These are phyloP conservation scores for Porites lobata DNA, from an alignment of 92 coral and sea anemone species.

Conservation along the genomic window DNA sequence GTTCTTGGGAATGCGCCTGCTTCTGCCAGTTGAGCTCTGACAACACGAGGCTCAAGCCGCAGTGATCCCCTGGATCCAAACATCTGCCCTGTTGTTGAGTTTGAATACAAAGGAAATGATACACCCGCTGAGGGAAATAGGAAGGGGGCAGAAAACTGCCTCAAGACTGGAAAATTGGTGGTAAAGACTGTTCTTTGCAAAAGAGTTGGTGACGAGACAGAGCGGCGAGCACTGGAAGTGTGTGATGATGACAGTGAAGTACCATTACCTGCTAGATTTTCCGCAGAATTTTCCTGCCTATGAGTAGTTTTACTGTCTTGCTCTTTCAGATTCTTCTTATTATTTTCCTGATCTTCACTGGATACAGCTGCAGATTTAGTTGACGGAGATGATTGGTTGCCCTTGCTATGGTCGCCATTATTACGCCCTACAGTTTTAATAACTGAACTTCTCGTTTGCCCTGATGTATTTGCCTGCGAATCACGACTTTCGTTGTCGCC, in stretches of 20 bases:
- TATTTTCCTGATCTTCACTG: background rate
- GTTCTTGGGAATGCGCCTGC: conserved; percentile 35
- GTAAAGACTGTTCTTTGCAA: conserved; percentile 83
- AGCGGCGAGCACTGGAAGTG: conserved; percentile 49
- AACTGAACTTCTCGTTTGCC: background rate
- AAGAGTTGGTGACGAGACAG: conserved; percentile 78
- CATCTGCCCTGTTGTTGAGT: conserved; percentile 5
- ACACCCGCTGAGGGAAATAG: conserved; percentile 21
- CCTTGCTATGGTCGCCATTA: background rate
- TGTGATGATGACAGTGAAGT: conserved; percentile 7
- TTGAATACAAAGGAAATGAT: conserved; percentile 16
- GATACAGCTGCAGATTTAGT: background rate
- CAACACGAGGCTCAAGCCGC: conserved; percentile 45
- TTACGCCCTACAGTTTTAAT: background rate
- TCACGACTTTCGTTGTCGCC: background rate
- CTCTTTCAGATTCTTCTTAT: conserved; percentile 8
- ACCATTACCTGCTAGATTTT: conserved; percentile 10
- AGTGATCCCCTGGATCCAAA: conserved; percentile 21
- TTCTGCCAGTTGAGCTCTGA: conserved; percentile 47
- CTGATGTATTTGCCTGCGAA: conserved; percentile 7
- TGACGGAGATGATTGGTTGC: background rate
- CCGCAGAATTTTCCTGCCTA: conserved; percentile 3
- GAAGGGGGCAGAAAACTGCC: conserved; percentile 28
- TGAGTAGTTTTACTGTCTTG: conserved; percentile 10
- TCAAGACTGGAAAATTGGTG: conserved; percentile 41